Conservation (phyloP, 1,140 invertebrate species). For the Patella vulgata region DNA sequence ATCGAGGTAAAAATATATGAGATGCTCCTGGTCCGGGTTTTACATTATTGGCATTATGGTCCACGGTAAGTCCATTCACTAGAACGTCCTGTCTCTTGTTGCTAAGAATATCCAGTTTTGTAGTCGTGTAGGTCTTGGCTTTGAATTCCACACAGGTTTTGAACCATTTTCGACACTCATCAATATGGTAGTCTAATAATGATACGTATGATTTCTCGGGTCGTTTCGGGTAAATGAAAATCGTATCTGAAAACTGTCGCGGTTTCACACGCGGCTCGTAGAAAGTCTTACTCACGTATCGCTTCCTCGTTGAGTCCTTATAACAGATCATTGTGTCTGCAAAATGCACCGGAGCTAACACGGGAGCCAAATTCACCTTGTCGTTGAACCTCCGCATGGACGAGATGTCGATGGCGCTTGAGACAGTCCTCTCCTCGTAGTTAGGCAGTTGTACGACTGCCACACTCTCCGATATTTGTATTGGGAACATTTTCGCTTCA, state of each 20-base stretch:
- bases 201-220: slow-evolving; percentile 35
- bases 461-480: slow-evolving; percentile 35
- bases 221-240: slow-evolving; percentile 42
- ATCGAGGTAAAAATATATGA: too few species aligned
- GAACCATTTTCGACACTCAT: slow-evolving; percentile 49
- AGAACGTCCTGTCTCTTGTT: too few species aligned
- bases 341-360: slow-evolving; percentile 34
- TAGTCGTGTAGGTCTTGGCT: slow-evolving; percentile 43
- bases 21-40: too few species aligned
- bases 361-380: slow-evolving; percentile 39
- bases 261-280: slow-evolving; percentile 49
- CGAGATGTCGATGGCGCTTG: slow-evolving; percentile 26
- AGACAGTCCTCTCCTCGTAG: slow-evolving; percentile 38
- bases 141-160: slow-evolving; percentile 50
- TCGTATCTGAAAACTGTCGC: slow-evolving; percentile 38
- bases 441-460: slow-evolving; percentile 35
- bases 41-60: too few species aligned
- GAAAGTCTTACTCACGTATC: slow-evolving; percentile 45
- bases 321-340: slow-evolving; percentile 44
- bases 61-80: too few species aligned
- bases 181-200: slow-evolving; percentile 43
- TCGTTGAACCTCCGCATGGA: slow-evolving; percentile 43
- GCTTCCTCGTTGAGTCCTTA: slow-evolving; percentile 39
- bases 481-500: slow-evolving; percentile 27
- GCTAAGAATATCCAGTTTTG: not conserved